Percentiles rank a stretch among this genome's conserved stretches.
Evolutionary conservation across 2,888 invertebrate genomes (phyloP).

Genomic region (Tenthredo distinguenda): DNA sequence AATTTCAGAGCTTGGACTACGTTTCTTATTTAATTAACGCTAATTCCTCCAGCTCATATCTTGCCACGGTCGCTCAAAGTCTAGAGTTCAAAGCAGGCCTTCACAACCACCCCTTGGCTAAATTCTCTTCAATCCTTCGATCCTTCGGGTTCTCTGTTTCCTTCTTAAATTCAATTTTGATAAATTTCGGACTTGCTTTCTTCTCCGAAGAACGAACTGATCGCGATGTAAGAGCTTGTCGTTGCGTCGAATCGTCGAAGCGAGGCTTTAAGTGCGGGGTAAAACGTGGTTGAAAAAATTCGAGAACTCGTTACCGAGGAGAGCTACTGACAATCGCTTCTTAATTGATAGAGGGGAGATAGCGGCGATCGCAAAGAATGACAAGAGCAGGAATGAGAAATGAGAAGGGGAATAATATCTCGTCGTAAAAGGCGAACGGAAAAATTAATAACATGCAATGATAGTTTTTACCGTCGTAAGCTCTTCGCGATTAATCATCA

Average conservation of each 20-base stretch:
- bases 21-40: conserved; percentile 27
- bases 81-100: neutral
- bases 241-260: neutral
- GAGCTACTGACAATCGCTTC: neutral
- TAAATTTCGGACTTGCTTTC: neutral
- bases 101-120: neutral
- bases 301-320: conserved; percentile 5
- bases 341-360: conserved; percentile 15
- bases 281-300: neutral
- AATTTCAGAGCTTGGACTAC: neutral
- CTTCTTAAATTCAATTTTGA: neutral
- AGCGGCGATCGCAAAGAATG: neutral
- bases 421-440: neutral
- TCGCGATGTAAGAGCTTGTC: neutral
- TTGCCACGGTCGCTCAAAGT: neutral
- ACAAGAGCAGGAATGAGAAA: neutral
- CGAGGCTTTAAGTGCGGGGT: neutral
- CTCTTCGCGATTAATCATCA: neutral
- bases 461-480: neutral
- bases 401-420: neutral
- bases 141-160: neutral
- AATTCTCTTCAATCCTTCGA: neutral
- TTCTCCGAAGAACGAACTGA: neutral
- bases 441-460: conserved; percentile 4
- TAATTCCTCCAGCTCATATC: conserved; percentile 12